Base-by-base conservation (phyloP, 2,888 invertebrate genomes). In the Eupithecia tripunctaria region DNA sequence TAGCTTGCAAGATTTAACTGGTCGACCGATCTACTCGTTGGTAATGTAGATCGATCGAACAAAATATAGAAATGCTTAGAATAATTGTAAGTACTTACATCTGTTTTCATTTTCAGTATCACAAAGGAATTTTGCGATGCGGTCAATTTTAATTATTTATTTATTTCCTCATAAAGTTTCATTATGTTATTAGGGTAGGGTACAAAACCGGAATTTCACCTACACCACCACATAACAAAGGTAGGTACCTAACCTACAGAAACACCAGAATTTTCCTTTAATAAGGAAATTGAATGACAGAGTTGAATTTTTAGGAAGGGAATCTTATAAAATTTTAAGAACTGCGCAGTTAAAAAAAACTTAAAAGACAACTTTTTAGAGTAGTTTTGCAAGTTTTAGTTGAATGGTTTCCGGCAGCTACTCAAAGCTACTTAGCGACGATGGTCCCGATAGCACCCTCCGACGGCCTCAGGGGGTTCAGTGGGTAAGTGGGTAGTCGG, bases 341-440 rank as follows among this genome's bases (percentile, higher is more conserved):
- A n/a, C n/a, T n/a, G n/a, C n/a, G 7, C n/a, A 51, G 21, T 21
- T 10, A 32, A 21, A 56, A 56, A 21, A 56, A 4, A 12, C 12
- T 25, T n/a, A 8, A 51, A 51, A 12, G 36, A 25, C 21, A 51
- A 1, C 21, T 71, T 69, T 76, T 71, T 74, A 29, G 21, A 56
- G 15, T 10, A 25, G 21, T 51, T 67, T 72, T 59, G 68, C 68
- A 62, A 56, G 51, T 68, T 68, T 67, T 43, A 66, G 51, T 76
- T 69, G 68, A 75, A 73, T 73, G 62, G 76, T 72, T 72, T 79
- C 79, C 79, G 78, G 77, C 69, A 74, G 71, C 41, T 68, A 64
- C 67, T 70, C 25, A 62, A 36, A 66, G 41, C 18, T 68, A 62
- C 62, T 62, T 63, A 36, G 36, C 29, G 36, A 63, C 29, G 36